A percentile compares a stretch with the other conserved stretches of the same genome.
phyloP scores from a whole-genome alignment of 2,888 invertebrate genomes.

The Muschampia plurimacula region DNA sequence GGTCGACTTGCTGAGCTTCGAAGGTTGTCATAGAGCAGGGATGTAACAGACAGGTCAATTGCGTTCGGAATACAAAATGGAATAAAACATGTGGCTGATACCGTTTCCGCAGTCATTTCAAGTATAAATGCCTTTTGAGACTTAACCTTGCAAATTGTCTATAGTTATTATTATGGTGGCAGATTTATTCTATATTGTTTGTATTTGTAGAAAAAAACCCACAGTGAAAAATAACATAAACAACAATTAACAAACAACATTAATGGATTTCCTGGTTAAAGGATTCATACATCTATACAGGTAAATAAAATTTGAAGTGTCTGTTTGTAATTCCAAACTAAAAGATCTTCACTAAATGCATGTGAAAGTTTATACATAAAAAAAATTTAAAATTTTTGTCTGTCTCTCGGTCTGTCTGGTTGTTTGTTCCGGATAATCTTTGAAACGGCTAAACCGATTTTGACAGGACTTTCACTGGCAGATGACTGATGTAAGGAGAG shows the following conservation, averaged over 20 bases:
- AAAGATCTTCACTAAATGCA: no score
- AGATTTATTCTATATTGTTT: background rate
- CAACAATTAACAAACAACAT: background rate
- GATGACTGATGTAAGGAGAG: no score
- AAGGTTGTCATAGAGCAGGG: slow-evolving; percentile 72
- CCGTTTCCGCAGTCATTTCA: slow-evolving; percentile 18
- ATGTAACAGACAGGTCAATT: slow-evolving; percentile 50
- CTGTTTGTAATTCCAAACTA: no score
- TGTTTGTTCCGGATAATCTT: no score
- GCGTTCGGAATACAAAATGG: slow-evolving; percentile 28
- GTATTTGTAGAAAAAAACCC: background rate
- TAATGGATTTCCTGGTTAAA: background rate
- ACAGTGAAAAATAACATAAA: background rate
- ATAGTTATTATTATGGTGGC: background rate
- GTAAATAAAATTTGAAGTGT: no score
- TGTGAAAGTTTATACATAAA: no score
- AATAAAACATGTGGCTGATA: slow-evolving; percentile 20
- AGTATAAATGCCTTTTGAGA: background rate
- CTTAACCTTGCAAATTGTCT: background rate
- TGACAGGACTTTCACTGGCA: no score
- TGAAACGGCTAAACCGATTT: no score
- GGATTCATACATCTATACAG: no score
- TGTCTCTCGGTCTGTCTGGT: no score
- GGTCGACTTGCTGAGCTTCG: slow-evolving; percentile 55
- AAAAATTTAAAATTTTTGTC: no score